Evolutionary conservation across 2,113 vertebrate genomes (phyloP), one percentile per base, ranked within the genome.

Genomic region (Paraplagusia blochii): DNA sequence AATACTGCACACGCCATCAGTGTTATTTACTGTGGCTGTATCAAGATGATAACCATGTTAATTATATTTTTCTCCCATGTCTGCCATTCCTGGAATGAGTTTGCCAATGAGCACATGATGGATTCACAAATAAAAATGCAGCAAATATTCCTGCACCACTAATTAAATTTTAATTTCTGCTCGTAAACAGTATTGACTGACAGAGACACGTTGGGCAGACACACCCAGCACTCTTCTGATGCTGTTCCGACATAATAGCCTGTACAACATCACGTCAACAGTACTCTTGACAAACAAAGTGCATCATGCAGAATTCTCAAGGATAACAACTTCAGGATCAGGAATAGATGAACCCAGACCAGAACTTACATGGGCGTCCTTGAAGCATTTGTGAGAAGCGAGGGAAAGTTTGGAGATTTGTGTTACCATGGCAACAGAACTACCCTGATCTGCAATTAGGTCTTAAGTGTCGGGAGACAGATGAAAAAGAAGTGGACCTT

Each of bases 351-450:
- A 34, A 44, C n/a, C 22, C 33, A 13, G 19, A 15, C 19, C 17
- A 8, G 7, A 5, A 54, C 14, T 6, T 11, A 10, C 5, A 39
- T 18, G 14, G 51, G n/a, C 18, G 12, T 18, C 51, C 22, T 53
- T 1, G 51, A 22, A 12, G 50, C 8, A 16, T 34, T 38, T 16
- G 22, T 29, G 22, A 29, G 22, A 34, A 16, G 3, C 13, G 0
- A 15, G 7, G 8, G 8, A 29, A 29, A 15, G 18, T 33, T 55
- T 16, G 14, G 12, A 11, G 38, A 29, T 44, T 18, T 16, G 12
- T 19, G 29, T 55, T 43, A 29, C 53, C 53, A 53, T 53, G 38
- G 51, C 51, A 43, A 43, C 53, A 11, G 39, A 13, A 22, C 19
- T 3, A 11, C 12, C 40, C 11, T 9, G 8, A 11, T 55, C 19